Base-by-base conservation (phyloP, 2,888 invertebrate species). In the Rhingia rostrata region DNA sequence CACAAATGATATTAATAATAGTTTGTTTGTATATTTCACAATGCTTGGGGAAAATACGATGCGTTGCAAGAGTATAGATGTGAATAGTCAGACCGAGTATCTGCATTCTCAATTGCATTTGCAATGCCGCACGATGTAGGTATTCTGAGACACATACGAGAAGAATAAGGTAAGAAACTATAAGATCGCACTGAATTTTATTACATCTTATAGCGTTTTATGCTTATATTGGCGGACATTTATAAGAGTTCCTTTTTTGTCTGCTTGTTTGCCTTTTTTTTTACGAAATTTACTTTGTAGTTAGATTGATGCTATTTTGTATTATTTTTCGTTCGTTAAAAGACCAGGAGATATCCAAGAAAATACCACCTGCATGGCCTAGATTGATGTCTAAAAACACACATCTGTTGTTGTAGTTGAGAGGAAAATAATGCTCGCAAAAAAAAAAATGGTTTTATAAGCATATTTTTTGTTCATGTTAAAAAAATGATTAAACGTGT, bases 351-450 rank as follows among this genome's bases (percentile, higher is more conserved):
- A 53, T 67, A 74, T 70, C 49, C 64, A 84, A 84, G 84, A 74
- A 83, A 86, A 87, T 86, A 87, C 86, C 86, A 87, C 86, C 86
- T 86, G 87, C 83, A 86, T 86, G 85, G 85, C 85, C 85, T 85
- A 81, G 81, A 85, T 85, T 75, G 75, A 80, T 85, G 75, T 72
- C 70, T 80, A 53, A 37, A 78, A 85, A 67, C 56, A 75, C 70
- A 77, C 74, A 74, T 80, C 69, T 84, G 84, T 80, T 81, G 35
- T 37, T 64, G 49, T 14, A 56, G 67, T 35, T 56, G 66, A 43
- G 72, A 41, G 53, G 45, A 74, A 64, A 53, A 64, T 63, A 66
- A 73, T 69, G 58, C 45, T 73, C 49, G 58, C 45, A 64, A 73
- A 73, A 66, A 75, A 35, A 53, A 75, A 70, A 69, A 79, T 45